These are phyloP conservation scores for Eupsilia transversa DNA, from an alignment of 2,888 invertebrate species.

Conservation along the genomic window DNA sequence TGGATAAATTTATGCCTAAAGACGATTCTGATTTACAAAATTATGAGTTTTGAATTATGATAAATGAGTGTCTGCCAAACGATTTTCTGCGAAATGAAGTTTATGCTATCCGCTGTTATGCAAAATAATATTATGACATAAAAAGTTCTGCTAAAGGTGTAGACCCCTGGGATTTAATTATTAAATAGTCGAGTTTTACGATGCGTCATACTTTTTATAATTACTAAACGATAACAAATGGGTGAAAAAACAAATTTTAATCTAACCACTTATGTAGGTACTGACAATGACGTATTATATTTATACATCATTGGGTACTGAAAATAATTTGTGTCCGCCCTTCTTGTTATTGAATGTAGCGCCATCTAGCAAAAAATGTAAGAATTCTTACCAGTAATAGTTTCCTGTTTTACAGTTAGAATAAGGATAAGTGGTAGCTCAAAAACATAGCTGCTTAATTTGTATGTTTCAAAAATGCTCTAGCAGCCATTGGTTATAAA, in stretches of 20 bases:
- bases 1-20: no score
- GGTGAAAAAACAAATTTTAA: background rate
- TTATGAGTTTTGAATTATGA: no score
- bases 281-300: no score
- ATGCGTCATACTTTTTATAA: background rate
- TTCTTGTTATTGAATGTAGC: background rate
- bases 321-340: background rate
- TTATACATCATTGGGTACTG: no score
- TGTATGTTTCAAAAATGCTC: background rate
- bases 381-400: background rate
- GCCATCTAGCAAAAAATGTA: slow-evolving; percentile 11
- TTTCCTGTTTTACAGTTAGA: background rate
- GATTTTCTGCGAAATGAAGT: no score
- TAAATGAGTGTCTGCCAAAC: no score
- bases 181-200: background rate
- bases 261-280: background rate
- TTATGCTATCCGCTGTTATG: no score
- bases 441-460: background rate
- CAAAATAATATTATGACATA: no score
- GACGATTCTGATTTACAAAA: no score
- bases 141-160: no score
- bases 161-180: no score
- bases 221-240: background rate
- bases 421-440: background rate
- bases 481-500: background rate